phyloP scores from a whole-genome alignment of 2,113 vertebrate species.

The Dinomys branickii region DNA sequence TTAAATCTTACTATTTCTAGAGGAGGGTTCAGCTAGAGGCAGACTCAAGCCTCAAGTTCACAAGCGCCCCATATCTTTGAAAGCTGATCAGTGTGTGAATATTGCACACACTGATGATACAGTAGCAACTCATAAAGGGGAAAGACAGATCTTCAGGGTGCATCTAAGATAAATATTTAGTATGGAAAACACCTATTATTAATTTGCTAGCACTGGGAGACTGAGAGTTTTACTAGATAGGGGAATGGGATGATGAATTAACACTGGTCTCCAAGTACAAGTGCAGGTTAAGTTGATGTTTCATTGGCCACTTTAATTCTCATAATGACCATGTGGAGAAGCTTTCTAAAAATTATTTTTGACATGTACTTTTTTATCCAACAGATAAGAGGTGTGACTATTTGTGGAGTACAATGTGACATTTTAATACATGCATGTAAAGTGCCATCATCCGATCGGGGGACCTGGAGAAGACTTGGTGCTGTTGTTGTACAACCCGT shows the following conservation, averaged over 20 bases:
- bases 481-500: not conserved
- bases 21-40: not conserved
- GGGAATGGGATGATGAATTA: not conserved
- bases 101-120: not conserved
- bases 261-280: not conserved
- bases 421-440: not conserved
- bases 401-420: not conserved
- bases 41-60: not conserved
- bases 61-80: not conserved
- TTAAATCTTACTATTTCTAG: not conserved
- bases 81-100: not conserved
- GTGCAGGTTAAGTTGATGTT: not conserved
- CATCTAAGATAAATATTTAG: not conserved
- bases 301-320: not conserved
- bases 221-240: not conserved
- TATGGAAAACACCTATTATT: not conserved
- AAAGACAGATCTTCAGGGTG: not conserved
- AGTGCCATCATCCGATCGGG: not conserved
- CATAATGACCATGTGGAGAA: not conserved
- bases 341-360: not conserved
- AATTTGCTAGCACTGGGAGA: not conserved
- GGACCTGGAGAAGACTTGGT: not conserved
- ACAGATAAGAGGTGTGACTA: not conserved
- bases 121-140: not conserved
- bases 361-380: not conserved